A percentile compares a stretch with the other conserved stretches of the same genome.
Conservation (phyloP, 2,888 invertebrate species). For the Drepana falcataria region DNA sequence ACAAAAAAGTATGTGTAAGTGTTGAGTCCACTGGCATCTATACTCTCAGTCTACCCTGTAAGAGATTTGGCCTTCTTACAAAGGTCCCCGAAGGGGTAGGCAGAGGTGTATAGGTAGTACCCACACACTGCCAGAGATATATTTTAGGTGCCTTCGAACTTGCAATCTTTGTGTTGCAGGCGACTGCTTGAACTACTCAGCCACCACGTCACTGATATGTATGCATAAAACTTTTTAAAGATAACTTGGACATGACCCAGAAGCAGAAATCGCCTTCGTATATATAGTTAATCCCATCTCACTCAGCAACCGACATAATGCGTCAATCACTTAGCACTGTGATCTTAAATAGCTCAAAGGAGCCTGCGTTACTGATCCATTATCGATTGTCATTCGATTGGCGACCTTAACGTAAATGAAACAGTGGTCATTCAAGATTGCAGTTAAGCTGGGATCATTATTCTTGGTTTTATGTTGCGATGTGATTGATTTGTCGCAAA, state of each 20-base stretch:
- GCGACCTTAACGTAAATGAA: constrained; percentile 4
- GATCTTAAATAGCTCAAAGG: constrained; percentile 34
- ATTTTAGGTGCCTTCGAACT: too few relatives aligned
- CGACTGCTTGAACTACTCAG: too few relatives aligned
- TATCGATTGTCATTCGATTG: constrained; percentile 5
- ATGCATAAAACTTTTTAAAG: too few relatives aligned
- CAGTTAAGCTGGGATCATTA: constrained; percentile 35
- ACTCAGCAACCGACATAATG: constrained; percentile 18
- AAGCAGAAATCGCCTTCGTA: not conserved
- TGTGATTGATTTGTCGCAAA: constrained; percentile 38
- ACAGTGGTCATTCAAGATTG: constrained; percentile 8
- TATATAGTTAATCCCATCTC: constrained; percentile 20
- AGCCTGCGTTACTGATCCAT: constrained; percentile 22
- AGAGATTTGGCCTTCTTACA: too few relatives aligned
- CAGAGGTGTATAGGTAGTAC: too few relatives aligned
- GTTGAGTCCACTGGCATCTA: too few relatives aligned
- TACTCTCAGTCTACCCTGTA: too few relatives aligned
- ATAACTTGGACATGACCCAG: not conserved
- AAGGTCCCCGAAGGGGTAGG: too few relatives aligned
- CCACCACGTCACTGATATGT: too few relatives aligned
- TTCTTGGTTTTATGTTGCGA: constrained; percentile 24
- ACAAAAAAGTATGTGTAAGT: too few relatives aligned
- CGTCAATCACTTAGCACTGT: constrained; percentile 26
- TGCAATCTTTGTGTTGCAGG: too few relatives aligned
- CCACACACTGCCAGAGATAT: too few relatives aligned